phyloP scores from a whole-genome alignment of 2,888 invertebrate species.

The Tetheella fluctuosa region DNA sequence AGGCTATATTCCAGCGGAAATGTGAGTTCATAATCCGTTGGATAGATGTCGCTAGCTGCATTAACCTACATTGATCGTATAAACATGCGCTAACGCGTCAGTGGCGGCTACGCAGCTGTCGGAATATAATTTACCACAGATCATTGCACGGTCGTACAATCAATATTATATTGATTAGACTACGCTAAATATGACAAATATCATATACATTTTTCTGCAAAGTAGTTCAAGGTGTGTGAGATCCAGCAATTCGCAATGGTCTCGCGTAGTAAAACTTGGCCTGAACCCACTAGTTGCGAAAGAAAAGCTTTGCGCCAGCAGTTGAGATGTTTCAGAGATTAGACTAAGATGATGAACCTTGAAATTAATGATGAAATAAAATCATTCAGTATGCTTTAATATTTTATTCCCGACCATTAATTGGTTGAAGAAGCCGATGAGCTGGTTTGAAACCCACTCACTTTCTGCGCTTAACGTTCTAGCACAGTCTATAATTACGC shows the following conservation, averaged over 20 bases:
- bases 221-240: background rate
- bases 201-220: background rate
- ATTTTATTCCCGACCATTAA: background rate
- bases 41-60: constrained; percentile 72
- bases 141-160: constrained; percentile 1
- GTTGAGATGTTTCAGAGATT: background rate
- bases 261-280: background rate
- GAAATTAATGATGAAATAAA: background rate
- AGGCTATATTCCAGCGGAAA: constrained; percentile 42
- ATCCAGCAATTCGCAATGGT: background rate
- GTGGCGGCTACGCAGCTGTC: constrained; percentile 57
- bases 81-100: constrained; percentile 46
- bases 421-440: no score
- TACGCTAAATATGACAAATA: background rate
- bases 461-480: no score
- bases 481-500: no score
- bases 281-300: background rate
- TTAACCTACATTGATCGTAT: constrained; percentile 64
- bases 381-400: background rate
- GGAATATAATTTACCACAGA: constrained; percentile 57
- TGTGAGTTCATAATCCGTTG: constrained; percentile 48
- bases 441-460: no score
- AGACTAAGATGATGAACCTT: background rate
- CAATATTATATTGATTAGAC: background rate
- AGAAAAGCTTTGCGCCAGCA: background rate